phyloP scores from a whole-genome alignment of 1,140 invertebrate genomes.

The Venturia canescens region DNA sequence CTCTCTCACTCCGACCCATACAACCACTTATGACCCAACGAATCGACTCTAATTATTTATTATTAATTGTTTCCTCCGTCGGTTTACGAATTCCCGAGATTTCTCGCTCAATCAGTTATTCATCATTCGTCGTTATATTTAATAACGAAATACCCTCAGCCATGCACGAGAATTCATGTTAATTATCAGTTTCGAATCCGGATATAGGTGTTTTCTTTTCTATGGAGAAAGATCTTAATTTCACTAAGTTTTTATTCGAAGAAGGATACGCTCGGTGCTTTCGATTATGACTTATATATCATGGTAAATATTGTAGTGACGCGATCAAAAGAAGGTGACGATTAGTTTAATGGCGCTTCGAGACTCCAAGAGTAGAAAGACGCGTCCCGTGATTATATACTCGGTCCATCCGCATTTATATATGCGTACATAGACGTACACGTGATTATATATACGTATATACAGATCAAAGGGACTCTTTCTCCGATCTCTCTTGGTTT shows the following conservation, averaged over 20 bases:
- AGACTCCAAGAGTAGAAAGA: neutral
- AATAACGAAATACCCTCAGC: too few species aligned
- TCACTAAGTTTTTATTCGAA: too few species aligned
- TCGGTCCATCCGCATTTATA: slow-evolving; percentile 14
- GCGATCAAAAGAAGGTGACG: slow-evolving; percentile 58
- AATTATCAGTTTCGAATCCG: neutral
- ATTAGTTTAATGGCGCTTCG: slow-evolving; percentile 53
- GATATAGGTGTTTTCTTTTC: too few species aligned
- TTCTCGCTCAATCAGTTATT: neutral
- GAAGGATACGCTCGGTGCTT: too few species aligned
- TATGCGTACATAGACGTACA: neutral
- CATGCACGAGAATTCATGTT: too few species aligned
- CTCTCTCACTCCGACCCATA: neutral
- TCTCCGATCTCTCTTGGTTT: slow-evolving; percentile 6
- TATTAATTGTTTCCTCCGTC: slow-evolving; percentile 66
- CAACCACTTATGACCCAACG: slow-evolving; percentile 68
- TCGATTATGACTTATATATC: neutral
- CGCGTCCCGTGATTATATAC: slow-evolving; percentile 37
- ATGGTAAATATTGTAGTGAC: slow-evolving; percentile 35
- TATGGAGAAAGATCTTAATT: too few species aligned
- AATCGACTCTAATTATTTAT: slow-evolving; percentile 71
- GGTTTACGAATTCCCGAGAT: neutral
- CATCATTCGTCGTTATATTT: neutral
- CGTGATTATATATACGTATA: neutral
- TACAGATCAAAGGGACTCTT: slow-evolving; percentile 36